phyloP scores from a whole-genome alignment of 2,113 vertebrate species.

The Bujurquina vittata region DNA sequence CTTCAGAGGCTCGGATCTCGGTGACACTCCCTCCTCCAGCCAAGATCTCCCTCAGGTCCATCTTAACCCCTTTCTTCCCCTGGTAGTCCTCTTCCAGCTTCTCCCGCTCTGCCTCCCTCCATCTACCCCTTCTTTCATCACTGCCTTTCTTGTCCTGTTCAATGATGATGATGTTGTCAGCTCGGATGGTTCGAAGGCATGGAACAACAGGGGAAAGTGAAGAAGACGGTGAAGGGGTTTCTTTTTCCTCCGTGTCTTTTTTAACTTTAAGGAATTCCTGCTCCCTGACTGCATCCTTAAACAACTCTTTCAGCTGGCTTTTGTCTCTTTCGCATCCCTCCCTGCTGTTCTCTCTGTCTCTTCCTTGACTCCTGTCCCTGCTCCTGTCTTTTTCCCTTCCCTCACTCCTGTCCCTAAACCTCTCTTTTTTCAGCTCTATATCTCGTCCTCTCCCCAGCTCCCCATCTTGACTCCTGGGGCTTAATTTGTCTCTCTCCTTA shows the following conservation, averaged over 20 bases:
- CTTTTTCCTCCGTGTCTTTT: constrained; percentile 58
- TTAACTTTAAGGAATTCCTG: constrained; percentile 48
- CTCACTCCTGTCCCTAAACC: constrained; percentile 63
- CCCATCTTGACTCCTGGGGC: constrained; percentile 59
- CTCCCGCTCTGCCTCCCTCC: constrained; percentile 64
- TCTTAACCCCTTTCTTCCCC: constrained; percentile 72
- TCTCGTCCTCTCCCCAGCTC: constrained; percentile 63
- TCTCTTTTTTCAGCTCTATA: constrained; percentile 59
- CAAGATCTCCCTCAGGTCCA: constrained; percentile 78
- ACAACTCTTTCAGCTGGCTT: constrained; percentile 46
- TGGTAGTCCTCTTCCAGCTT: constrained; percentile 55
- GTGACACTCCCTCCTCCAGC: constrained; percentile 77
- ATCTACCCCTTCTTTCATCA: constrained; percentile 40
- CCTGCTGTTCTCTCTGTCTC: constrained; percentile 51
- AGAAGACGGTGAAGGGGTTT: constrained; percentile 12
- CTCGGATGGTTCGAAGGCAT: constrained; percentile 78
- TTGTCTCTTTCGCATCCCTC: constrained; percentile 46
- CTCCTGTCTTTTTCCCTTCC: constrained; percentile 58
- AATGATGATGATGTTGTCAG: constrained; percentile 83
- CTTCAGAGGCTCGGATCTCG: constrained; percentile 79
- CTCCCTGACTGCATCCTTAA: constrained; percentile 52
- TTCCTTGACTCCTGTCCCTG: constrained; percentile 57
- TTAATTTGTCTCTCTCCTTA: constrained; percentile 49
- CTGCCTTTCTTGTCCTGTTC: constrained; percentile 71
- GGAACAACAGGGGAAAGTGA: constrained; percentile 32